Base-by-base conservation (phyloP, 2,888 invertebrate species). In the Lycia hirtaria region DNA sequence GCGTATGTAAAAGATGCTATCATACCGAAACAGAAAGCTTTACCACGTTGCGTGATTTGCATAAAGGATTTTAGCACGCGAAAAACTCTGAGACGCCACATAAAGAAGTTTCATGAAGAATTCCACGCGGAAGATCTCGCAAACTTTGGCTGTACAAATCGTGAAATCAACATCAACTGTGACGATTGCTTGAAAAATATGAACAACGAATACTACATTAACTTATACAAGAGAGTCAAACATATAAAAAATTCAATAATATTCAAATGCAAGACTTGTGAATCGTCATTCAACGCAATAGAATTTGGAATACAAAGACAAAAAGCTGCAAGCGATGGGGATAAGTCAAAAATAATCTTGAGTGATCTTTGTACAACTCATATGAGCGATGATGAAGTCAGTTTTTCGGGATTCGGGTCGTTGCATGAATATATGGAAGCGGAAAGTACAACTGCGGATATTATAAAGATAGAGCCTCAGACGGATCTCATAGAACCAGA, bases 51-150 rank as follows among this genome's bases (percentile, higher is more conserved):
- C 33, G 77, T 88, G 2, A 68, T 89, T 0, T 90, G 89, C 19
- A 80, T 78, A 53, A 90, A 89, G 57, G 85, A 89, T 40, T 90
- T 90, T n/a, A 88, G 89, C 43, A 81, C 88, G 0, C 65, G 83
- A 0, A 89, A 89, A 58, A 88, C 89, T 0, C 32, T 90, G 6
- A 87, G 84, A 40, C 72, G 88, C 0, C 89, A 90, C 37, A 86
- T 89, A 0, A 87, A 85, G 56, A 88, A 83, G 33, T 90, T 90
- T 45, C 89, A 90, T 20, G 57, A 63, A 0, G 85, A 81, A 1
- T 89, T 88, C 22, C 78, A 88, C 6, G 73, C 77, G 0, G 85
- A 89, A 0, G 87, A 87, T 1, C 37, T 90, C 0, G 83, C 83
- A 0, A 81, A 68, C 0, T 87, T 75, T 20, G 87, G 87, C 0